Conservation (phyloP, 1,140 invertebrate genomes). For the Nixonia krombeini region DNA sequence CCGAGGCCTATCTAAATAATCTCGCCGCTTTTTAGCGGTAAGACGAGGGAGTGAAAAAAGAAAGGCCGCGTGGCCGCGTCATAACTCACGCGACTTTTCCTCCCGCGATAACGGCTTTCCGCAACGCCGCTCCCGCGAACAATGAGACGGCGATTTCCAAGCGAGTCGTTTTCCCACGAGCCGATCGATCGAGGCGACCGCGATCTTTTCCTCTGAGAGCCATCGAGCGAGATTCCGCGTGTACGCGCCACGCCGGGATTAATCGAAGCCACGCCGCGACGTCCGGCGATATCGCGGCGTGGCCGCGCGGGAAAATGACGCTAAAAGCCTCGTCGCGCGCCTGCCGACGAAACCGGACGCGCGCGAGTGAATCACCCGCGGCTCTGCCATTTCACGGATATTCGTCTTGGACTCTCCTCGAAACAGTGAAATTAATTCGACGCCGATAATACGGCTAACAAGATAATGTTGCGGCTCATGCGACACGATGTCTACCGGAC, state of each 20-base stretch:
- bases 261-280: background rate
- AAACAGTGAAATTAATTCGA: constrained; percentile 50
- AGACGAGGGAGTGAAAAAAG: constrained; percentile 11
- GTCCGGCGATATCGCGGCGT: constrained; percentile 11
- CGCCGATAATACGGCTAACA: constrained; percentile 49
- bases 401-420: constrained; percentile 43
- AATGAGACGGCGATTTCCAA: too few species aligned
- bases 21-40: background rate
- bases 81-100: background rate
- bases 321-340: constrained; percentile 35
- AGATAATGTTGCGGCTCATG: constrained; percentile 46
- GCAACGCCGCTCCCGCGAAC: too few species aligned
- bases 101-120: background rate
- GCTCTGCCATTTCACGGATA: constrained; percentile 49
- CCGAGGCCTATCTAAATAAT: constrained; percentile 22
- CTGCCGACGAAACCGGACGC: constrained; percentile 31
- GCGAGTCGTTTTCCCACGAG: too few species aligned
- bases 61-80: constrained; percentile 10
- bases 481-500: constrained; percentile 42
- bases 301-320: too few species aligned
- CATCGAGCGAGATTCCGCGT: too few species aligned
- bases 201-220: too few species aligned
- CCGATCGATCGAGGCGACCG: too few species aligned
- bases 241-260: background rate
- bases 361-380: constrained; percentile 50